phyloP scores from a whole-genome alignment of 2,797 vertebrate species.

The Mus minutoides region DNA sequence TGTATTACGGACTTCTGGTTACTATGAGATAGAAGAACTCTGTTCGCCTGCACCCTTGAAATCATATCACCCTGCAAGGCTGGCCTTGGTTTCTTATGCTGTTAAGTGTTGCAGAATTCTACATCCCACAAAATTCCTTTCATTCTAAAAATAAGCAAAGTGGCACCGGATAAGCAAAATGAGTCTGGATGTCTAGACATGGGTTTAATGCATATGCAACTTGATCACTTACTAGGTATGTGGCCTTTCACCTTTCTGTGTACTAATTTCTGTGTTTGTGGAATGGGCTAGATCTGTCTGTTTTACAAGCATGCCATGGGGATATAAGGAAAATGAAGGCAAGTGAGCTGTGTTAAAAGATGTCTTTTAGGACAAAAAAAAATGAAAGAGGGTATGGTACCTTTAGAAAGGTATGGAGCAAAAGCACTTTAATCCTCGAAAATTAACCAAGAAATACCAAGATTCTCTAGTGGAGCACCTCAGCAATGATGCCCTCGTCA shows the following conservation, averaged over 20 bases:
- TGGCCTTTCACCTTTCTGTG: conserved; percentile 60
- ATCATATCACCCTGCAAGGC: neutral
- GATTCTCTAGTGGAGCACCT: conserved; percentile 42
- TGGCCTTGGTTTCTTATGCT: neutral
- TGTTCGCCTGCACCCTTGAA: conserved; percentile 31
- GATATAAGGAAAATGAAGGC: conserved; percentile 33
- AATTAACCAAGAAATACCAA: conserved; percentile 49
- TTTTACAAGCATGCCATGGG: conserved; percentile 24
- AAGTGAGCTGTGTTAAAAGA: conserved; percentile 47
- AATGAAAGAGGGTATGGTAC: neutral
- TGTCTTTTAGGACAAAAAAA: conserved; percentile 50
- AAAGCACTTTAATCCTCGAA: conserved; percentile 46
- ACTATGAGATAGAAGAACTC: neutral
- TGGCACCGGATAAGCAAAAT: conserved; percentile 34
- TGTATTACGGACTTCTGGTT: neutral
- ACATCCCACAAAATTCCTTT: conserved; percentile 53
- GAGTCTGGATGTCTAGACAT: conserved; percentile 70
- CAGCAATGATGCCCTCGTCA: neutral
- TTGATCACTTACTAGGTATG: conserved; percentile 55
- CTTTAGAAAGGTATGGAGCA: conserved; percentile 42
- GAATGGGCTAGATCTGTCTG: conserved; percentile 30
- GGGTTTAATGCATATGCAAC: conserved; percentile 66
- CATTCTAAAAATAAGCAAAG: conserved; percentile 63
- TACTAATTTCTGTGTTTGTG: conserved; percentile 50
- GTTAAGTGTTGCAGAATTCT: neutral